These are phyloP conservation scores for Pheosia gnoma DNA, from an alignment of 2,888 invertebrate species.

Conservation along the genomic window DNA sequence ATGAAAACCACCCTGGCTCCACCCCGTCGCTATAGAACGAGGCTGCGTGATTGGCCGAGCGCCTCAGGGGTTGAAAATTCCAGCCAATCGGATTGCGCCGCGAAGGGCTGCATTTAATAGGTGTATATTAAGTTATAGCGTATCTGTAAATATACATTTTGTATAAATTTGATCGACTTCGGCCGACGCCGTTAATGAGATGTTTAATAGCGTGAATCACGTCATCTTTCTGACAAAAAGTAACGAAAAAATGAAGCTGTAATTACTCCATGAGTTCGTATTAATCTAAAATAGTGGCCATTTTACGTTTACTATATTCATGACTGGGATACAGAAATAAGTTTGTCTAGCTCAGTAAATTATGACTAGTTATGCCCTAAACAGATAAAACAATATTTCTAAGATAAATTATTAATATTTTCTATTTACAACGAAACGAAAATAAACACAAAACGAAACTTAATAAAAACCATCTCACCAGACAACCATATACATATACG, in stretches of 20 bases:
- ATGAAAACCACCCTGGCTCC: constrained; percentile 77
- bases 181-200: constrained; percentile 66
- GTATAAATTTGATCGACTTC: constrained; percentile 69
- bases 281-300: too few relatives aligned
- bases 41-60: constrained; percentile 62
- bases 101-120: constrained; percentile 72
- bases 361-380: too few relatives aligned
- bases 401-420: too few relatives aligned
- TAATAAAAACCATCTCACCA: too few relatives aligned
- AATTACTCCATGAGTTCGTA: not conserved
- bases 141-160: constrained; percentile 69
- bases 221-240: not conserved
- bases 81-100: constrained; percentile 61
- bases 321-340: too few relatives aligned
- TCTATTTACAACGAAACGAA: too few relatives aligned
- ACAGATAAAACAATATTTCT: too few relatives aligned
- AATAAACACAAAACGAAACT: too few relatives aligned
- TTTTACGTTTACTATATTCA: too few relatives aligned
- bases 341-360: too few relatives aligned
- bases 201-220: constrained; percentile 44
- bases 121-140: constrained; percentile 82
- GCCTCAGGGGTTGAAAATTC: constrained; percentile 69
- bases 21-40: constrained; percentile 63
- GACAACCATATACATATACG: too few relatives aligned
- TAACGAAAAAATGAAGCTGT: not conserved